Base-by-base conservation (phyloP, 2,113 vertebrate genomes). In the Taxidea taxus region DNA sequence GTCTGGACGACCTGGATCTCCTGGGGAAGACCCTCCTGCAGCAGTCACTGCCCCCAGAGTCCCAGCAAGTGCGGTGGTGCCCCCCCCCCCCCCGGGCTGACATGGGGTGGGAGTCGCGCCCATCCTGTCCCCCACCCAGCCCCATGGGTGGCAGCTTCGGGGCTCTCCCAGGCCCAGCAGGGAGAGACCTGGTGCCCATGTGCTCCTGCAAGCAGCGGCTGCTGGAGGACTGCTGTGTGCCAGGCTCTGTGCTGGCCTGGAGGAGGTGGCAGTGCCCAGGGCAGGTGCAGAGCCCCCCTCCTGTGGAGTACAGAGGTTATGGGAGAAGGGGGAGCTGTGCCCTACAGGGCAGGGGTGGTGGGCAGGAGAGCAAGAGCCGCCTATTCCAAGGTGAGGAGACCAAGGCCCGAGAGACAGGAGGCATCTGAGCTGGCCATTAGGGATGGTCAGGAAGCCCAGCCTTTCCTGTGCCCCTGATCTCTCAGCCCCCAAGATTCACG, bases 21-120 rank as follows among this genome's bases (percentile, higher is more conserved):
- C 98, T 99, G 96, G 99, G 99, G 80, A 99, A 99, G 98, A 99
- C 99, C 0, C 98, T 99, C 89, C 97, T 99, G 87, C 99, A 99
- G 96, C 99, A 99, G 98, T 99, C 99, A 0, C 98, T 99, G 96
- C 99, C 99, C 94, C 99, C 99, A 23, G 99, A 99, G 87, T 99
- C 98, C 94, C 99, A 99, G 64, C 99, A 99, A 98, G 99, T 99
- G 97, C 99, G 99, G 98, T 99, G 99, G 99, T 99, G 97, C 98
- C 98, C 51, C 39, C 75, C 14, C 44, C 14, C 37, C 29, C 54
- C 54, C 8, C 12, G 25, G 39, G 13, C 66, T n/a, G 47, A 58
- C 29, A 0, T 4, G 20, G 51, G 42, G 16, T 20, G 84, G 72
- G n/a, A 77, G 60, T 34, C 7, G 23, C 66, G 2, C 42, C n/a